Evolutionary conservation across 2,113 vertebrate genomes (phyloP).

Genomic region (Centropus unirufus): DNA sequence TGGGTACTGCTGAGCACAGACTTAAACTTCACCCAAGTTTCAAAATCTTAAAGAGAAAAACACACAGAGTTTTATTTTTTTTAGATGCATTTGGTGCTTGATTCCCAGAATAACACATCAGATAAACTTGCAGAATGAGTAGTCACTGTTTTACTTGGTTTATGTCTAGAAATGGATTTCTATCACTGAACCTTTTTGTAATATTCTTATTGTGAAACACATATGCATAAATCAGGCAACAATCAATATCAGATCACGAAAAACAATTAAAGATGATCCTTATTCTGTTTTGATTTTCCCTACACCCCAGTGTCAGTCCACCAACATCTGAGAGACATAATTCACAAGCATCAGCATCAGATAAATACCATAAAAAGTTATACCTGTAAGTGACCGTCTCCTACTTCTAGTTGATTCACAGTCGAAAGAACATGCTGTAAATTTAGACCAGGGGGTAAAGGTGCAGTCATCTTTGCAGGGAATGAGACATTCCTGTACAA

Average conservation of each 20-base stretch:
- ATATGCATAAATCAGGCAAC: not conserved
- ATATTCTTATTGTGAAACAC: not conserved
- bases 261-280: not conserved
- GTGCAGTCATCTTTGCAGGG: slow-evolving; percentile 92
- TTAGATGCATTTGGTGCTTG: not conserved
- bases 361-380: not conserved
- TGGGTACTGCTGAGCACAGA: not conserved
- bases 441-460: slow-evolving; percentile 92
- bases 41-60: not conserved
- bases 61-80: not conserved
- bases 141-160: not conserved
- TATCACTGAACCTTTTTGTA: not conserved
- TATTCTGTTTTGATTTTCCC: not conserved
- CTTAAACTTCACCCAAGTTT: not conserved
- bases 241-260: not conserved
- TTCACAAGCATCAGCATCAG: not conserved
- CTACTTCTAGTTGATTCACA: slow-evolving; percentile 82
- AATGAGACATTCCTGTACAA: slow-evolving; percentile 82
- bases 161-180: not conserved
- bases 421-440: slow-evolving; percentile 82
- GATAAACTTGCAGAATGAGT: not conserved
- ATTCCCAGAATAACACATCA: not conserved
- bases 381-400: slow-evolving; percentile 88
- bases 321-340: not conserved
- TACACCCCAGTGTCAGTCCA: not conserved